Evolutionary conservation across 1,140 invertebrate genomes (phyloP), one percentile per base, ranked within the genome.

Genomic region (Brachionus paranguensis): DNA sequence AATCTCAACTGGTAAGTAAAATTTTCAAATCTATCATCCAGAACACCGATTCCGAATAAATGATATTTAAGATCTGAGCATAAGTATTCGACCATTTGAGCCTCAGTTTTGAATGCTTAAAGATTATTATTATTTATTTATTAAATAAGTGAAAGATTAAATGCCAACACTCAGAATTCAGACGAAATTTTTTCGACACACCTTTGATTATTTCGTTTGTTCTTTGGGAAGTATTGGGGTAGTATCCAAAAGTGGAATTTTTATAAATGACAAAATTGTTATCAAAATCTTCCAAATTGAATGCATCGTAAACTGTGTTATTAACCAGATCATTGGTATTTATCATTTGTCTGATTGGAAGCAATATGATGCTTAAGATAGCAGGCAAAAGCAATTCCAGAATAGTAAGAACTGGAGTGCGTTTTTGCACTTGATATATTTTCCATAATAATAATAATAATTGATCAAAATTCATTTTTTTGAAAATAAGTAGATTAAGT

Each of bases 1-100:
- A 93, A 91, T 41, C 92, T 89, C 47, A 93, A 88, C 20, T 90
- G 91, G 72, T 93, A 90, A 84, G 89, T 78, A 41, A 89, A 87
- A 74, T 89, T 85, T 14, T 85, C 78, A 11, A 85, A 43, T 43
- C 84, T 47, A 11, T 84, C 50, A 41, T 85, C 85, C n/a, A 84
- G 84, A 85, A 90, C 90, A 3, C 88, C 87, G 64, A 90, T 84
- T 37, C 89, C 90, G 14, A 86, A 89, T 4, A 90, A 85, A 68
- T 87, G 85, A 87, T 11, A 85, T 14, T 0, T 50, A 76, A 65
- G 88, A 87, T 70, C 87, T 85, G 3, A 84, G 12, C 86, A 85
- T 14, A 90, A 85, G 78, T 87, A 87, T 11, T 87, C 85, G 20
- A 89, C 86, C 86, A 91, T 86, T 20, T 87, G 86, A 41, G 87